phyloP scores from a whole-genome alignment of 2,797 vertebrate species.

The Molossus molossus region DNA sequence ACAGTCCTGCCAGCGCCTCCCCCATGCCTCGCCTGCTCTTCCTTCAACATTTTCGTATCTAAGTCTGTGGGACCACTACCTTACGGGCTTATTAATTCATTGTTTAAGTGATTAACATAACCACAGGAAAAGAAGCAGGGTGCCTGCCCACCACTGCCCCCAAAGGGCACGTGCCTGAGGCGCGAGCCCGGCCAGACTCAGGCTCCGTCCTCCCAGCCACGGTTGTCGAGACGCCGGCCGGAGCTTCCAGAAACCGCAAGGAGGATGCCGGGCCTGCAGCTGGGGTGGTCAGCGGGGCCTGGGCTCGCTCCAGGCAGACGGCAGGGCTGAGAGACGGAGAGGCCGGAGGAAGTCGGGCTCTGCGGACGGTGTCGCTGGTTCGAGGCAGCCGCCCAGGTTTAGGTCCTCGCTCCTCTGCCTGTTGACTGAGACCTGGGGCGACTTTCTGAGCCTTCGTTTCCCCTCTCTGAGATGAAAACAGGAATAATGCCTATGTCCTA shows the following conservation, averaged over 20 bases:
- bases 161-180: neutral
- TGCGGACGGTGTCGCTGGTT: fast-evolving
- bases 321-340: neutral
- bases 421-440: neutral
- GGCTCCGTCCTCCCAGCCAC: neutral
- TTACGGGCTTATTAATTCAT: too few species aligned
- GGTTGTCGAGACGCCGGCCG: neutral
- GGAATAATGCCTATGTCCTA: neutral
- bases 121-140: neutral
- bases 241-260: neutral
- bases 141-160: neutral
- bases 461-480: neutral
- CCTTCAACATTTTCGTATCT: too few species aligned
- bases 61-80: too few species aligned
- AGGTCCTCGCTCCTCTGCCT: neutral
- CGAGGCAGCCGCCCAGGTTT: neutral
- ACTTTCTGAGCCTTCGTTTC: neutral
- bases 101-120: neutral
- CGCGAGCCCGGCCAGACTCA: neutral
- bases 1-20: too few species aligned
- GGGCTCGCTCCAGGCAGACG: neutral
- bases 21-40: too few species aligned
- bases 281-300: fast-evolving
- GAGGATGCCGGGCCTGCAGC: neutral
- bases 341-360: neutral